Percentiles rank a stretch among this genome's conserved stretches.
Evolutionary conservation across 2,888 invertebrate species (phyloP).

Genomic region (Cheilosia impressa): DNA sequence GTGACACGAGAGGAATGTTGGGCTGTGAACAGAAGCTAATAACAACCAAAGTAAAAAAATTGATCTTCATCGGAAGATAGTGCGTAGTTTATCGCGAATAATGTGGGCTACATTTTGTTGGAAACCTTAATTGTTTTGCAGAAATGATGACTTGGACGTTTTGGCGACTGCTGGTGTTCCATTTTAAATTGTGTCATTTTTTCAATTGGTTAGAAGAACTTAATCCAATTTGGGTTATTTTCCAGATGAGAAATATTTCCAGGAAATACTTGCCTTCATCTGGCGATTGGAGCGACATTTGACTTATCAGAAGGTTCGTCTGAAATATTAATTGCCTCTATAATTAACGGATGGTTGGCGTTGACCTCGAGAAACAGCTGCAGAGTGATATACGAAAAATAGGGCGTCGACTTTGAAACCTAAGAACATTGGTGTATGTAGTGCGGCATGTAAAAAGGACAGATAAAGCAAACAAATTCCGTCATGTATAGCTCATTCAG

Average conservation of each 20-base stretch:
- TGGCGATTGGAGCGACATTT: neutral
- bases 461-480: too few relatives aligned
- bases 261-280: neutral
- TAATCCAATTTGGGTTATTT: constrained; percentile 7
- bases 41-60: neutral
- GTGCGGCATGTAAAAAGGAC: too few relatives aligned
- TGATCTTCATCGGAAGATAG: constrained; percentile 31
- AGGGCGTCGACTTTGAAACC: too few relatives aligned
- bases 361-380: too few relatives aligned
- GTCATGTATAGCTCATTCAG: too few relatives aligned
- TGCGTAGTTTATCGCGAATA: constrained; percentile 21
- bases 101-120: too few relatives aligned
- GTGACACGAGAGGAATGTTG: neutral
- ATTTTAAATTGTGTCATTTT: neutral
- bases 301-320: neutral
- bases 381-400: too few relatives aligned
- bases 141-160: too few relatives aligned
- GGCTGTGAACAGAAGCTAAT: constrained; percentile 28
- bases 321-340: neutral
- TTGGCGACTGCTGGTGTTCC: neutral
- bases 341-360: too few relatives aligned
- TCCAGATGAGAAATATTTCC: constrained; percentile 1
- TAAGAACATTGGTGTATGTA: too few relatives aligned
- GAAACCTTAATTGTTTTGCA: too few relatives aligned
- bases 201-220: constrained; percentile 28